Evolutionary conservation across 2,888 invertebrate species (phyloP), one percentile per base, ranked within the genome.

Genomic region (Acleris laterana): DNA sequence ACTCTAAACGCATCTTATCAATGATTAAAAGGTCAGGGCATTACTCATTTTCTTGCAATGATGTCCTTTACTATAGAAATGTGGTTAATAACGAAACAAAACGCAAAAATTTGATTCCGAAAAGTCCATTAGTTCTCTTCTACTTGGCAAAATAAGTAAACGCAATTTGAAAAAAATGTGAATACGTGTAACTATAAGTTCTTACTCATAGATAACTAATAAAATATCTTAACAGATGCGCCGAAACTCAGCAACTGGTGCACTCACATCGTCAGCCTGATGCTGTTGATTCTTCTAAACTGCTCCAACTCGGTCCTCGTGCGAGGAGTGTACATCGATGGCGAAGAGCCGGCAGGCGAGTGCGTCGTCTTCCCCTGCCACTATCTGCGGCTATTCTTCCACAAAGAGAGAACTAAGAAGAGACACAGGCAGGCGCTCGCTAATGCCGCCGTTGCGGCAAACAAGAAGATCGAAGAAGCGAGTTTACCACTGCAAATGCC

Each of bases 291-390:
- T 60, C 94, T 97, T 9, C 93, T 98, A 62, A 97, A 97, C 81
- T 97, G 97, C 80, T 96, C 97, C 74, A 98, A 98, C 88, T 97
- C 97, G 0, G 94, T 98, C 61, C 93, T 98, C 69, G 97, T 97
- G 3, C 94, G 97, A 52, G 98, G 98, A 0, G 97, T 98, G 1
- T 97, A 96, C 85, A 96, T 97, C 62, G 98, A 98, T 84, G 97
- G 96, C 0, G 97, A 97, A 76, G 97, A 97, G 74, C 95, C 95
- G 0, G 96, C 95, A 0, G 96, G 97, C 17, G 95, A 96, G 75
- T 97, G 97, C 80, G 96, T 97, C 2, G 95, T 96, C 59, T 96
- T 97, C 83, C 96, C 97, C 4, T 96, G 97, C 79, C 96, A 96
- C 79, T 98, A 97, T 84, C 94, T 97, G 32, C 93, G 97, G 72